These are phyloP conservation scores for Turnix velox DNA, from an alignment of 2,113 vertebrate species.

Conservation along the genomic window DNA sequence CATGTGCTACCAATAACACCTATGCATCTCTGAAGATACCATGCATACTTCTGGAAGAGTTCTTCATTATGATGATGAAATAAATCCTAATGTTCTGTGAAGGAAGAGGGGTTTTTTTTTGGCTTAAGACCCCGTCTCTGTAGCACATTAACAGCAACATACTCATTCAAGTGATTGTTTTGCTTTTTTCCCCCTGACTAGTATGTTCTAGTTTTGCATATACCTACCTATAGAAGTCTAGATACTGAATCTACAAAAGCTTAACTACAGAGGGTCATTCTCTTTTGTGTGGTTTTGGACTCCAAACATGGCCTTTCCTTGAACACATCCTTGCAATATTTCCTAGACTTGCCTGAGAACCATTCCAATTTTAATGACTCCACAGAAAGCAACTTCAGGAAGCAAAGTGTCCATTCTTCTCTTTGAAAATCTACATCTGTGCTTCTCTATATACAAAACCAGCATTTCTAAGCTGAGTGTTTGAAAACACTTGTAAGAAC, in stretches of 20 bases:
- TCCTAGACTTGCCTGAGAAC: background rate
- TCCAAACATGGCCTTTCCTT: background rate
- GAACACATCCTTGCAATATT: background rate
- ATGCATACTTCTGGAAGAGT: background rate
- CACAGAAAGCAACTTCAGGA: background rate
- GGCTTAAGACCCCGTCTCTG: background rate
- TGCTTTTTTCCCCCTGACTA: background rate
- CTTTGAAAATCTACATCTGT: background rate
- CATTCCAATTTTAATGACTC: background rate
- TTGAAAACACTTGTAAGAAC: background rate
- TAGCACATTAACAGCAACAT: background rate
- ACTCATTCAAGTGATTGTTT: background rate
- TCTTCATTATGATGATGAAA: background rate
- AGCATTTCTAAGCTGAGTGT: background rate
- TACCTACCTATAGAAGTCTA: background rate
- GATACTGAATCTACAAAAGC: background rate
- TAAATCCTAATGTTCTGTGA: background rate
- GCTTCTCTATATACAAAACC: background rate
- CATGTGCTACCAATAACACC: background rate
- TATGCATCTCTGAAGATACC: background rate
- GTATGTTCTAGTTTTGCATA: background rate
- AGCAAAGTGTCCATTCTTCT: background rate
- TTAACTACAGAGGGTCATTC: rapidly evolving
- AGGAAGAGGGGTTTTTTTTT: background rate
- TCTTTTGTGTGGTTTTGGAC: background rate